These are phyloP conservation scores for Chrysaora quinquecirrha DNA, from an alignment of 30 jellyfish, hydroid and myxozoan genomes.

Conservation along the genomic window DNA sequence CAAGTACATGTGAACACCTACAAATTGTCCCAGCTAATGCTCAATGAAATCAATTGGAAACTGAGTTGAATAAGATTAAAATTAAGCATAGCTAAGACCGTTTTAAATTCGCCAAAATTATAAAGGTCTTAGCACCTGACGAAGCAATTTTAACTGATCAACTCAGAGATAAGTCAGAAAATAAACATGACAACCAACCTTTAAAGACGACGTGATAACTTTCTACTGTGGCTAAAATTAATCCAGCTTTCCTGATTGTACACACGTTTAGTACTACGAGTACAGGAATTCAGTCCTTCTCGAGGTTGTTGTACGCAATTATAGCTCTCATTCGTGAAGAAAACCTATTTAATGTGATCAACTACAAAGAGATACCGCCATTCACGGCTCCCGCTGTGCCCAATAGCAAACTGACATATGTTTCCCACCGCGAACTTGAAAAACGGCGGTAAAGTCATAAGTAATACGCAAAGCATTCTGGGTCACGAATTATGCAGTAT, in stretches of 20 bases:
- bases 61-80: slow-evolving; percentile 64
- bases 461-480: slow-evolving; percentile 81
- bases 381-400: slow-evolving; percentile 88
- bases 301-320: slow-evolving; percentile 80
- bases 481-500: slow-evolving; percentile 67
- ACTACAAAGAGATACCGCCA: slow-evolving; percentile 88
- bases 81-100: slow-evolving; percentile 75
- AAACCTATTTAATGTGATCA: slow-evolving; percentile 85
- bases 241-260: neutral
- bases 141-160: slow-evolving; percentile 17
- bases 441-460: slow-evolving; percentile 81
- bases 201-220: neutral
- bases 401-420: slow-evolving; percentile 94
- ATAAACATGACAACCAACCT: neutral
- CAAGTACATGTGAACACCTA: no score
- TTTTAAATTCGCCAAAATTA: slow-evolving; percentile 61
- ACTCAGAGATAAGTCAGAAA: neutral
- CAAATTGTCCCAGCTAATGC: slow-evolving; percentile 39
- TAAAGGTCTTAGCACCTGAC: slow-evolving; percentile 88
- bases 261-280: slow-evolving; percentile 4
- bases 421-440: slow-evolving; percentile 94
- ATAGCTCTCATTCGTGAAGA: slow-evolving; percentile 67
- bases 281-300: slow-evolving; percentile 79
- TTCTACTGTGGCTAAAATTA: neutral
- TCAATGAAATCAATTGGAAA: slow-evolving; percentile 32